Evolutionary conservation across 1,140 invertebrate species (phyloP), one percentile per base, ranked within the genome.

Genomic region (Cardiocondyla obscurior): DNA sequence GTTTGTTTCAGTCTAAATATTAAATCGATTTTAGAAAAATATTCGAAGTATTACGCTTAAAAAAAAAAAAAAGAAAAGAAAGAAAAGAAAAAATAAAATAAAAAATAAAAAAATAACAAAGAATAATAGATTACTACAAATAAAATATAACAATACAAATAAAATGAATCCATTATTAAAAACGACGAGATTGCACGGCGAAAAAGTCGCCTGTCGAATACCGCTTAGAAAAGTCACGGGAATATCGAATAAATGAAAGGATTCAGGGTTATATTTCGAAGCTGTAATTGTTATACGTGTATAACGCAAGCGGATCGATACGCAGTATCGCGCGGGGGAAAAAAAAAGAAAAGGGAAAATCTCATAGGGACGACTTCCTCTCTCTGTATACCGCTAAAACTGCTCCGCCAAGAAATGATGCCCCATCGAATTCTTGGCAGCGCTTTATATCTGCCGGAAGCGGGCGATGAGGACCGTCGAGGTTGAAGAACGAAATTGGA

Each of bases 341-440:
- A 19, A 36, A 4, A n/a, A n/a, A n/a, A n/a, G n/a, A n/a, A n/a
- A n/a, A n/a, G n/a, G n/a, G n/a, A n/a, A n/a, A n/a, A n/a, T n/a
- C n/a, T n/a, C n/a, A n/a, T n/a, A n/a, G n/a, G n/a, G n/a, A n/a
- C n/a, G 5, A 65, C n/a, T 53, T 46, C 14, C 30, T 39, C 36
- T 39, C 33, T 39, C 8, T 19, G n/a, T n/a, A 25, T n/a, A 25
- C 6, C 12, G 42, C 73, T 79, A 44, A 64, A 58, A 76, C 46
- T 46, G 25, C 46, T 70, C 46, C 81, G 25, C 62, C 42, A 82
- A 85, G 55, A 85, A 85, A 85, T 74, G 83, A 82, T 65, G 51
- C 69, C 44, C 69, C 81, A 83, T 51, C 69, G 58, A 83, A 85
- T 83, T 70, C 81, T 83, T 79, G 62, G 46, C 74, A 79, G 74